Conservation (phyloP, 2,797 vertebrate species). For the Astyanax mexicanus region DNA sequence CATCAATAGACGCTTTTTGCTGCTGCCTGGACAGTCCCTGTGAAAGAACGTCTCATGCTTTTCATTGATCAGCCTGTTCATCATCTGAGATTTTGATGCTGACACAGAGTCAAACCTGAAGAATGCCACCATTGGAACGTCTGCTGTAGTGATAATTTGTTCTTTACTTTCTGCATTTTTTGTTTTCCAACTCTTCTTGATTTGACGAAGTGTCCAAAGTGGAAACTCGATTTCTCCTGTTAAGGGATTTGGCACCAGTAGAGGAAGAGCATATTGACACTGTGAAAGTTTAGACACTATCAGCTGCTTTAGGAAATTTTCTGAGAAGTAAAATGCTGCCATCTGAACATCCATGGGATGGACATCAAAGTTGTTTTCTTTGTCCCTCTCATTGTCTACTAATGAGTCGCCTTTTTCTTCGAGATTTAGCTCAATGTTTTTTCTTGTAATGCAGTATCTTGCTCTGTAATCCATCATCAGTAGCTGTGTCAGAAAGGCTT, state of each 20-base stretch:
- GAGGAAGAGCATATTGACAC: conserved; percentile 79
- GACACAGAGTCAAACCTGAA: conserved; percentile 71
- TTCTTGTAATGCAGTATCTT: conserved; percentile 6
- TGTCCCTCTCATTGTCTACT: background rate
- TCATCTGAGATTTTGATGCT: conserved; percentile 75
- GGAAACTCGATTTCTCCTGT: conserved; percentile 67
- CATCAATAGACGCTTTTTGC: conserved; percentile 62
- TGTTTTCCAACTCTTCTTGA: conserved; percentile 72
- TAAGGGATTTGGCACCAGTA: conserved; percentile 76
- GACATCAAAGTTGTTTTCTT: background rate
- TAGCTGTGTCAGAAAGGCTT: conserved; percentile 18
- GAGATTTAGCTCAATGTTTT: too few species aligned
- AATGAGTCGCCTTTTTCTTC: too few species aligned
- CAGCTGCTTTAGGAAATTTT: conserved; percentile 74
- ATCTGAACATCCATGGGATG: conserved; percentile 52
- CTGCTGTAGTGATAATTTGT: conserved; percentile 47
- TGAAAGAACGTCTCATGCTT: conserved; percentile 68
- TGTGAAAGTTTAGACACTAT: conserved; percentile 70
- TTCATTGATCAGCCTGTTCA: conserved; percentile 67
- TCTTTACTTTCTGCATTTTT: too few species aligned
- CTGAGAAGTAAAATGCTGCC: conserved; percentile 72
- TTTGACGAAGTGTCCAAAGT: conserved; percentile 72
- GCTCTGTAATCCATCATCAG: conserved; percentile 29
- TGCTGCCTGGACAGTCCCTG: conserved; percentile 58
- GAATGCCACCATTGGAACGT: conserved; percentile 75